phyloP scores from a whole-genome alignment of 2,888 invertebrate genomes.

The Eupithecia centaureata region DNA sequence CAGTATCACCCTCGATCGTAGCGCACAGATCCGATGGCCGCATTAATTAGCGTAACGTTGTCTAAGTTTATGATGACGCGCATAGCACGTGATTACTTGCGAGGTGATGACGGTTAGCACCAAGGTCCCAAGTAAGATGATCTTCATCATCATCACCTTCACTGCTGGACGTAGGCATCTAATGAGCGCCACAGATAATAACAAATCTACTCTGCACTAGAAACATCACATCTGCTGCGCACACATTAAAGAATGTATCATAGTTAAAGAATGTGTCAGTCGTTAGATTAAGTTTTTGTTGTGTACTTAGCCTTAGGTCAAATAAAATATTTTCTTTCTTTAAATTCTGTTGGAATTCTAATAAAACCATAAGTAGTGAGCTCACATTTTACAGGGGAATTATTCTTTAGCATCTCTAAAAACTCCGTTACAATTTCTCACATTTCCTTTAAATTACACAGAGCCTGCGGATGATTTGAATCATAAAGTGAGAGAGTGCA shows the following conservation, averaged over 20 bases:
- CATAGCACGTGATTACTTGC: constrained; percentile 78
- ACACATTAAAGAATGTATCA: too few species aligned
- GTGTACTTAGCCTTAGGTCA: too few species aligned
- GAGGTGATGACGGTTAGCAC: constrained; percentile 69
- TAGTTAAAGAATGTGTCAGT: too few species aligned
- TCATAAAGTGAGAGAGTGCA: constrained; percentile 82
- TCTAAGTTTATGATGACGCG: constrained; percentile 68
- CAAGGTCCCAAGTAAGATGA: constrained; percentile 38
- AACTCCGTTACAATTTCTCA: constrained; percentile 81
- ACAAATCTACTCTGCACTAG: too few species aligned
- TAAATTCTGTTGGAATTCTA: not conserved
- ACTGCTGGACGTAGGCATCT: too few species aligned
- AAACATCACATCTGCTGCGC: too few species aligned
- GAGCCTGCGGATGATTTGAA: constrained; percentile 76
- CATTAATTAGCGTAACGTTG: constrained; percentile 71
- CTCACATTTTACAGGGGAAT: not conserved
- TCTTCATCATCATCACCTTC: too few species aligned
- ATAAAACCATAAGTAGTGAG: constrained; percentile 4
- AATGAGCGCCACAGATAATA: too few species aligned
- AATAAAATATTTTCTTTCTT: too few species aligned
- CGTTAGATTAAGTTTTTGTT: too few species aligned
- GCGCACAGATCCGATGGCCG: constrained; percentile 40
- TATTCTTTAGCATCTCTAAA: constrained; percentile 38
- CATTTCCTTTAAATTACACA: constrained; percentile 69
- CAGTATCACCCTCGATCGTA: constrained; percentile 26